Evolutionary conservation across 2,888 invertebrate species (phyloP), one percentile per base, ranked within the genome.

Genomic region (Lamellibrachia columna): DNA sequence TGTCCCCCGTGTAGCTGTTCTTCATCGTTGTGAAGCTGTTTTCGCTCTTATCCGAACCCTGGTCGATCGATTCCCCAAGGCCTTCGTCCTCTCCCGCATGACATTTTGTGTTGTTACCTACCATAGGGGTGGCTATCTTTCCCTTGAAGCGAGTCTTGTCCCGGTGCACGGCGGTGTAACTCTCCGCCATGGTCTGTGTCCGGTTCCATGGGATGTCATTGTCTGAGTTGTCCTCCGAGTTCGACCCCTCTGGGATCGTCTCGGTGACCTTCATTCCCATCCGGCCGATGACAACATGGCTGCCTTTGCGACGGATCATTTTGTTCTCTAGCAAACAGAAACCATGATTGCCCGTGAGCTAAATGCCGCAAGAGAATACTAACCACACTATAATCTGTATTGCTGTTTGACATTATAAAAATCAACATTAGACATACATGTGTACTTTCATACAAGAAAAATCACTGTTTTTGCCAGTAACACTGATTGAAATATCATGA

Each of bases 11-110:
- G 4, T 6, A 2, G 22, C 75, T 75, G 22, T 75, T 75, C 22
- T 3, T 6, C 6, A n/a, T 58, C 58, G 58, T 75, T n/a, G 75
- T 93, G 40, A 90, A 60, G 53, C 92, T 92, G 58, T 92, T 60
- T 52, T 94, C 94, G 91, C 94, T 94, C 90, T 94, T 90, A 90
- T 94, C 95, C 7, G 95, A 94, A 58, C 94, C 93, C 90, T 93
- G 93, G 58, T 94, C 94, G 90, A 94, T 94, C 3, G 94, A 94
- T 92, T 95, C 94, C 3, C 94, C 94, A n/a, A 94, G 92, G 3
- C 94, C 95, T 75, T 95, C 94, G 91, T 95, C 95, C 52, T 91
- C 52, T 22, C 91, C 90, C 52, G 90, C 91, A 28, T 15, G 52
- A 58, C 53, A n/a, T 22, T 53, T 91, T 28, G 15, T 91, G 53